A percentile compares a stretch with the other conserved stretches of the same genome.
Conservation (phyloP, 2,888 invertebrate species). For the Pyrocoelia pectoralis region DNA sequence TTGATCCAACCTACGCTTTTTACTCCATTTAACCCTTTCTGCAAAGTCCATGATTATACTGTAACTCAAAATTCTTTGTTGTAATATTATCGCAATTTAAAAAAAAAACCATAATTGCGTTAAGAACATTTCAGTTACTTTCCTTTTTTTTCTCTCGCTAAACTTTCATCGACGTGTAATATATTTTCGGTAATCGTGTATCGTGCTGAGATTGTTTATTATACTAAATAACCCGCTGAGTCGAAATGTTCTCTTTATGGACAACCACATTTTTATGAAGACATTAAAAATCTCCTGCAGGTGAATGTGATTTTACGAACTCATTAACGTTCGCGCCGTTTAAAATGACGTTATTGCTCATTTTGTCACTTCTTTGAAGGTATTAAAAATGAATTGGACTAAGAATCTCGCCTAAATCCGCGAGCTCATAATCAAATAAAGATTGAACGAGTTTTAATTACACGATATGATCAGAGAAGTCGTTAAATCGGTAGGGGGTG, state of each 20-base stretch:
- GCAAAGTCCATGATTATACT: background rate
- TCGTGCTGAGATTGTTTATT: constrained; percentile 16
- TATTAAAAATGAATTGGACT: no score
- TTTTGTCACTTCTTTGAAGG: constrained; percentile 23
- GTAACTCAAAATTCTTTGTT: background rate
- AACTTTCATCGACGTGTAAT: background rate
- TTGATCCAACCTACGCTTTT: background rate
- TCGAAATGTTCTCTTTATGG: constrained; percentile 32
- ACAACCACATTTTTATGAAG: constrained; percentile 38
- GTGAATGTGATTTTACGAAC: constrained; percentile 39
- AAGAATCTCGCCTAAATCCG: no score
- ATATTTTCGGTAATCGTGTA: background rate
- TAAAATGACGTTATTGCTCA: constrained; percentile 22
- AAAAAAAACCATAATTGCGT: background rate
- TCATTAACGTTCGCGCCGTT: constrained; percentile 36
- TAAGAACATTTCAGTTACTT: no score
- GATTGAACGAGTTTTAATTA: constrained; percentile 12
- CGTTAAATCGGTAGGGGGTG: background rate
- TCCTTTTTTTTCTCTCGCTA: no score
- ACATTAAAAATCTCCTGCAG: constrained; percentile 41
- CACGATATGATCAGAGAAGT: background rate
- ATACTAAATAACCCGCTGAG: constrained; percentile 32
- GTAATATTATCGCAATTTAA: background rate
- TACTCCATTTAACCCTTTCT: background rate
- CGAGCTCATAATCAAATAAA: background rate